Evolutionary conservation across 2,888 invertebrate genomes (phyloP).

Genomic region (Machimus rusticus): DNA sequence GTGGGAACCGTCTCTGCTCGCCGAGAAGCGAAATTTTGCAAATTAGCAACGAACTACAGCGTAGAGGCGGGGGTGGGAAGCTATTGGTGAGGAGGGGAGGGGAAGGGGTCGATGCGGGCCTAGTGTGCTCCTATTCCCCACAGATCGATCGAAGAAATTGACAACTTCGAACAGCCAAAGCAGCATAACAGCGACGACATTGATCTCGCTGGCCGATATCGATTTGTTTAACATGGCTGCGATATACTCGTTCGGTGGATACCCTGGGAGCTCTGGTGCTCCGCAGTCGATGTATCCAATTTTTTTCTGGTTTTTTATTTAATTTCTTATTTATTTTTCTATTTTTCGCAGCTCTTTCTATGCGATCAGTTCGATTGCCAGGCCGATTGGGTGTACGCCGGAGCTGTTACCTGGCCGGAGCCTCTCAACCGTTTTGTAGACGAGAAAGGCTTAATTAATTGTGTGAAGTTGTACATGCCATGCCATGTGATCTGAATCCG

Average conservation of each 20-base stretch:
- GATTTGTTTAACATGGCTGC: constrained; percentile 52
- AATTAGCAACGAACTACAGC: neutral
- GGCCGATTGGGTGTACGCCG: constrained; percentile 31
- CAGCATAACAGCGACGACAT: constrained; percentile 49
- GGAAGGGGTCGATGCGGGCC: neutral
- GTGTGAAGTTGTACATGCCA: constrained; percentile 52
- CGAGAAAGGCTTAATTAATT: constrained; percentile 53
- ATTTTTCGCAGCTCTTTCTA: neutral
- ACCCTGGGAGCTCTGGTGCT: neutral
- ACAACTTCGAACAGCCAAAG: constrained; percentile 39
- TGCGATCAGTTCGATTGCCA: constrained; percentile 28
- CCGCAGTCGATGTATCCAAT: neutral
- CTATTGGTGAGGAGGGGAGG: neutral
- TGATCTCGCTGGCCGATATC: constrained; percentile 52
- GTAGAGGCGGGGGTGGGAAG: neutral
- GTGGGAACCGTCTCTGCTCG: constrained; percentile 5
- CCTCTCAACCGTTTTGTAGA: constrained; percentile 40
- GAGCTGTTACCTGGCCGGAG: neutral
- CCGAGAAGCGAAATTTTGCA: constrained; percentile 18
- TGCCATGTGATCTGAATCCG: constrained; percentile 51
- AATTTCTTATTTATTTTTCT: neutral
- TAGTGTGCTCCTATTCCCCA: constrained; percentile 33
- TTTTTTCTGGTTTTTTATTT: neutral
- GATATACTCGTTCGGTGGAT: constrained; percentile 26
- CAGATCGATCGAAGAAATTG: constrained; percentile 41